Evolutionary conservation across 2,113 vertebrate genomes (phyloP).

Genomic region (Empidonax traillii): DNA sequence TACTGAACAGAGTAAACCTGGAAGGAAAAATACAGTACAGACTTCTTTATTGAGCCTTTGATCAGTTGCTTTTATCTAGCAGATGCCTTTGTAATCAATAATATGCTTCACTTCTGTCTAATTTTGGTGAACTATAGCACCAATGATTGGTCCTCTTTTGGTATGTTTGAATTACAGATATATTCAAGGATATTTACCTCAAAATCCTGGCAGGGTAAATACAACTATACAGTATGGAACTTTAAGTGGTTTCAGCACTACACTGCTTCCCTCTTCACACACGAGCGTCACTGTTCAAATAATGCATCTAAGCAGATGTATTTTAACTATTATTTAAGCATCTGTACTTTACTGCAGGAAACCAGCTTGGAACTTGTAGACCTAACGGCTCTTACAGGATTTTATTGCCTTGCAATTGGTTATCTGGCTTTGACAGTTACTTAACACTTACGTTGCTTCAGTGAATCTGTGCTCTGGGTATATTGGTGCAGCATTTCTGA

Average conservation of each 20-base stretch:
- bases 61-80: neutral
- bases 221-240: neutral
- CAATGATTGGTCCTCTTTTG: neutral
- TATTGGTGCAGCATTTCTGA: neutral
- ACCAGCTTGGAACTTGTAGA: neutral
- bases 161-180: neutral
- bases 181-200: neutral
- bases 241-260: neutral
- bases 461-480: neutral
- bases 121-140: neutral
- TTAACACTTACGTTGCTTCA: neutral
- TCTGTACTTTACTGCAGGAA: neutral
- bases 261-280: neutral
- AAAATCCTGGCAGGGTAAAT: neutral
- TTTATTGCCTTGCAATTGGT: neutral
- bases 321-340: neutral
- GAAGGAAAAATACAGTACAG: neutral
- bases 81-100: neutral
- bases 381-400: neutral
- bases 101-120: neutral
- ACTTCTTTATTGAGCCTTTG: neutral
- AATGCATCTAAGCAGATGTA: neutral
- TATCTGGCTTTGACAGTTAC: neutral
- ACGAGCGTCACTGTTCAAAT: neutral
- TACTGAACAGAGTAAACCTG: neutral